Conservation (phyloP, 1,140 invertebrate genomes). For the Halesus radiatus region DNA sequence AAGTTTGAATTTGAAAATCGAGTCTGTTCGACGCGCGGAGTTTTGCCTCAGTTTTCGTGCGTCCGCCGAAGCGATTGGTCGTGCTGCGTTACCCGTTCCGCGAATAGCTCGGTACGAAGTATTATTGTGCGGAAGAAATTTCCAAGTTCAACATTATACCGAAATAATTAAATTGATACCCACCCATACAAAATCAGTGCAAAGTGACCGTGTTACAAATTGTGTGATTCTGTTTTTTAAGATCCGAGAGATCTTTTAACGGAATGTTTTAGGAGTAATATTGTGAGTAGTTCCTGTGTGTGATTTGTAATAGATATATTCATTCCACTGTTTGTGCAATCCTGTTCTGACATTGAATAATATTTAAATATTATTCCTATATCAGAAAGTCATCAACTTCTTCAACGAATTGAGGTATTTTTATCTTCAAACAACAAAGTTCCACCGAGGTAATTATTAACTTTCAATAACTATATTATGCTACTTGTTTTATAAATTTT, state of each 20-base stretch:
- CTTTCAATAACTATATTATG: too few relatives aligned
- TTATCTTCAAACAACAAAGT: not conserved
- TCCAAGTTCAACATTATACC: not conserved
- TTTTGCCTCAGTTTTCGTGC: conserved; percentile 9
- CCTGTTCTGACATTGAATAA: not conserved
- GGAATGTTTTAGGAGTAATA: not conserved
- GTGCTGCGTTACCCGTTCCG: not conserved
- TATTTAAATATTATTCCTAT: not conserved
- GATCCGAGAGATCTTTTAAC: too few relatives aligned
- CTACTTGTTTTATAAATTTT: too few relatives aligned
- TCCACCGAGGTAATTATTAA: too few relatives aligned
- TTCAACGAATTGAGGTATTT: not conserved
- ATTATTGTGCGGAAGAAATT: not conserved
- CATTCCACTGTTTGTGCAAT: not conserved
- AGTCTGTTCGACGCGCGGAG: not conserved
- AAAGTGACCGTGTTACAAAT: too few relatives aligned
- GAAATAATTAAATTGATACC: not conserved
- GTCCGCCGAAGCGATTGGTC: not conserved
- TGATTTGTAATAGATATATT: not conserved
- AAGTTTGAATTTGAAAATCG: conserved; percentile 21
- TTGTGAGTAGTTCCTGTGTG: not conserved
- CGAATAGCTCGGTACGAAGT: not conserved
- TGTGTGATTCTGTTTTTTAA: too few relatives aligned
- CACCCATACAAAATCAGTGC: too few relatives aligned
- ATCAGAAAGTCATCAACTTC: conserved; percentile 14